These are phyloP conservation scores for Boloria euphrosyne DNA, from an alignment of 2,888 invertebrate species.

Conservation along the genomic window DNA sequence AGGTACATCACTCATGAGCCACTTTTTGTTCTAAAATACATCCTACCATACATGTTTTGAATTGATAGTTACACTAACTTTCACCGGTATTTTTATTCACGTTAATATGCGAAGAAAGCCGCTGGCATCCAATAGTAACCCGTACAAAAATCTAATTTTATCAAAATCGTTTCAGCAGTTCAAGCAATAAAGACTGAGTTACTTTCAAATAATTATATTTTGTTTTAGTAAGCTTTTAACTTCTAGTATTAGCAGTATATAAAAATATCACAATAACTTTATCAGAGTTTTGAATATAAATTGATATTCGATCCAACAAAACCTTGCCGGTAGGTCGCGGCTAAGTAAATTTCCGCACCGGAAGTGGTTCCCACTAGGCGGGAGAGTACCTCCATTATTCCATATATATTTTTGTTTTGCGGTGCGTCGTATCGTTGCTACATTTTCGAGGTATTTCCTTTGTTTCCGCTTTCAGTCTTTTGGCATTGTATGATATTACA, in stretches of 20 bases:
- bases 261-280: neutral
- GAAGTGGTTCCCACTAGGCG: constrained; percentile 68
- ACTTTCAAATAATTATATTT: too few relatives aligned
- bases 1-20: too few relatives aligned
- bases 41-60: too few relatives aligned
- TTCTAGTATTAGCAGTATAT: neutral
- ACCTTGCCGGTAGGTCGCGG: constrained; percentile 54
- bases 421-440: constrained; percentile 16
- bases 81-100: too few relatives aligned
- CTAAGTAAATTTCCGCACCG: constrained; percentile 75
- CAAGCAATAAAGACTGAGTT: too few relatives aligned
- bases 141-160: too few relatives aligned
- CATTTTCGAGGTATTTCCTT: neutral
- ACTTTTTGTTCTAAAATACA: too few relatives aligned
- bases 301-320: constrained; percentile 33
- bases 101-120: too few relatives aligned
- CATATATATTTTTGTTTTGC: constrained; percentile 47
- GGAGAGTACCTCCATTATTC: constrained; percentile 65
- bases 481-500: constrained; percentile 10
- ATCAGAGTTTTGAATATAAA: constrained; percentile 25
- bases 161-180: too few relatives aligned
- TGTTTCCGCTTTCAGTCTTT: constrained; percentile 3
- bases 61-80: too few relatives aligned
- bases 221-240: too few relatives aligned
- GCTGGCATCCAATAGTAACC: too few relatives aligned